Evolutionary conservation across 2,888 invertebrate genomes (phyloP).

Genomic region (Sminthurinus aureus): DNA sequence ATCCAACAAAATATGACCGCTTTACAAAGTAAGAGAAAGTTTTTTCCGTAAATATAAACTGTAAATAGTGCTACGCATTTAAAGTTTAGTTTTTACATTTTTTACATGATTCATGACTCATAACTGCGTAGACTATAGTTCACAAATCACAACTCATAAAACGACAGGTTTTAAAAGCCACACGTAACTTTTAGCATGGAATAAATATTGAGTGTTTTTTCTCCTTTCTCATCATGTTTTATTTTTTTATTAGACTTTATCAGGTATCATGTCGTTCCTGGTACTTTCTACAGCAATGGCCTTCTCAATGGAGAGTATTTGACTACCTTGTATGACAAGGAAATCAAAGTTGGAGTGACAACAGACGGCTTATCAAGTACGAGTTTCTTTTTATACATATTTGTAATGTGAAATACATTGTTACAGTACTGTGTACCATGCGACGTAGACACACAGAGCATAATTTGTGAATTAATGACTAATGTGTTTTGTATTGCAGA

Average conservation of each 20-base stretch:
- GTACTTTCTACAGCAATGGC: constrained; percentile 62
- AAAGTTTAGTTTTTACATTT: not conserved
- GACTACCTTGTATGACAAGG: constrained; percentile 61
- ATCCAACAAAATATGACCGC: constrained; percentile 47
- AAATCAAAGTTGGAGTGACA: constrained; percentile 60
- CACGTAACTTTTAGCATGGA: too few relatives aligned
- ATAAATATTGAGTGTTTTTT: too few relatives aligned
- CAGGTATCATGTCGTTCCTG: constrained; percentile 62
- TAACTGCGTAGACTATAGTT: too few relatives aligned
- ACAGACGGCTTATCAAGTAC: constrained; percentile 61
- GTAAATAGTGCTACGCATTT: not conserved
- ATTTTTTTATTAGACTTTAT: constrained; percentile 53
- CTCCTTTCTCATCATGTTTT: not conserved
- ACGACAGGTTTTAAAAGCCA: not conserved
- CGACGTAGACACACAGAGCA: not conserved
- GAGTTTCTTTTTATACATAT: constrained; percentile 43
- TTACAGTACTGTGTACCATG: too few relatives aligned
- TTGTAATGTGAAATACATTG: not conserved
- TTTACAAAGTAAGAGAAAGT: constrained; percentile 47
- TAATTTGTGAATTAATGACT: not conserved
- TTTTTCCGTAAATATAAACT: too few relatives aligned
- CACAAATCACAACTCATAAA: too few relatives aligned
- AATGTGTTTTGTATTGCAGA: constrained; percentile 53
- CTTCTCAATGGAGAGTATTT: constrained; percentile 61
- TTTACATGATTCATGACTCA: too few relatives aligned